Evolutionary conservation across 1,140 invertebrate genomes (phyloP).

Genomic region (Hyphantria cunea): DNA sequence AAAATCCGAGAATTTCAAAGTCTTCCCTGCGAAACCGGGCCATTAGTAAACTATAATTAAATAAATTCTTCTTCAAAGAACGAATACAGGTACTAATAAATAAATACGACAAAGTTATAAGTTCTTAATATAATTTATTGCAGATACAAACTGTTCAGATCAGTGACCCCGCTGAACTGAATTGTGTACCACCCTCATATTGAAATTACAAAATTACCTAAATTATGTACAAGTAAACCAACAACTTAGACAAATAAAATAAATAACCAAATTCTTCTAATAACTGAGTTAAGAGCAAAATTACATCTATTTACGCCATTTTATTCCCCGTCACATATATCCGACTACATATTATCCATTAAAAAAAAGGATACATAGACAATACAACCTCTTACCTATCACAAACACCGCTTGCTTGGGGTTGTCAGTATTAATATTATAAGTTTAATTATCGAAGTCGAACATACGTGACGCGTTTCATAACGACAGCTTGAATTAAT

Average conservation of each 20-base stretch:
- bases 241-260: constrained; percentile 66
- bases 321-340: neutral
- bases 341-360: neutral
- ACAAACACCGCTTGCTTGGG: too few relatives aligned
- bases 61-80: too few relatives aligned
- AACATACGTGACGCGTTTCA: neutral
- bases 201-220: constrained; percentile 49
- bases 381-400: too few relatives aligned
- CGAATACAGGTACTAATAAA: neutral
- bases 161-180: constrained; percentile 71
- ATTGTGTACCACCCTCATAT: constrained; percentile 65
- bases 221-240: constrained; percentile 65
- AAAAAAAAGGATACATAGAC: too few relatives aligned
- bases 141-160: constrained; percentile 74
- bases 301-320: constrained; percentile 33
- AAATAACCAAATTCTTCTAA: constrained; percentile 76
- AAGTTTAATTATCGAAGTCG: neutral
- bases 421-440: too few relatives aligned
- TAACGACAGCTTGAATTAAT: neutral
- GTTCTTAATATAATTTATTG: constrained; percentile 71
- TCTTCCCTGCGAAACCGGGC: too few relatives aligned
- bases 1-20: too few relatives aligned
- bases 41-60: too few relatives aligned
- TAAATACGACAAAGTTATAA: constrained; percentile 13
- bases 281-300: constrained; percentile 53